Conservation (phyloP, 1,140 invertebrate species). For the Eueides isabella region DNA sequence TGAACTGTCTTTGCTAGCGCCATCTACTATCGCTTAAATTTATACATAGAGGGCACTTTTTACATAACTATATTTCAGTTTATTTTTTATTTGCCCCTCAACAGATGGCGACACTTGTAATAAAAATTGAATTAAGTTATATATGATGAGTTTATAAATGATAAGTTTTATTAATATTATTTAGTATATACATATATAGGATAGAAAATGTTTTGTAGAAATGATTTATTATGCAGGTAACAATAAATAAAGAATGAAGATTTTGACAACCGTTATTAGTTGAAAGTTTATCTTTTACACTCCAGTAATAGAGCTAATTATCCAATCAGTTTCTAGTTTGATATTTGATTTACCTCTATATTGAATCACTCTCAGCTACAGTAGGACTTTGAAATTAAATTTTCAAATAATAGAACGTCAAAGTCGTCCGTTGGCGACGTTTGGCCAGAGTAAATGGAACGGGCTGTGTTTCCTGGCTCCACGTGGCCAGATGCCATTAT, state of each 20-base stretch:
- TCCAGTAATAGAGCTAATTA: slow-evolving; percentile 9
- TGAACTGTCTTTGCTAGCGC: slow-evolving; percentile 9
- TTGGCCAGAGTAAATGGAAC: slow-evolving; percentile 71
- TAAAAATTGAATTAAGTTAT: slow-evolving; percentile 11
- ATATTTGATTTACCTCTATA: slow-evolving; percentile 29
- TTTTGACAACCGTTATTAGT: background rate
- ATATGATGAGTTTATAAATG: background rate
- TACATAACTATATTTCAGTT: background rate
- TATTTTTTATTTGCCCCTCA: background rate
- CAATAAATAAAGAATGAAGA: background rate
- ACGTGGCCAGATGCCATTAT: slow-evolving; percentile 80
- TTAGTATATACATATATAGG: background rate
- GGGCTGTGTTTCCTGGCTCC: slow-evolving; percentile 69
- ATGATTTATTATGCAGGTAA: background rate
- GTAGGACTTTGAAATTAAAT: slow-evolving; percentile 43
- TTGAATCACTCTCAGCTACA: slow-evolving; percentile 23
- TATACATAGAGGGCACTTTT: background rate
- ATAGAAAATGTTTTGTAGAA: background rate
- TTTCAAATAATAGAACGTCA: slow-evolving; percentile 45
- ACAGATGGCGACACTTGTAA: slow-evolving; percentile 19
- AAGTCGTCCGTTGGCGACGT: slow-evolving; percentile 57
- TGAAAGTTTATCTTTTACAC: background rate
- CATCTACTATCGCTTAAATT: slow-evolving; percentile 14
- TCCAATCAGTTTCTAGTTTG: slow-evolving; percentile 22
- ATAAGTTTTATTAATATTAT: background rate